Evolutionary conservation across 92 coral and sea anemone species (phyloP), one percentile per base, ranked within the genome.

Genomic region (Umimayanthus chanpuru): DNA sequence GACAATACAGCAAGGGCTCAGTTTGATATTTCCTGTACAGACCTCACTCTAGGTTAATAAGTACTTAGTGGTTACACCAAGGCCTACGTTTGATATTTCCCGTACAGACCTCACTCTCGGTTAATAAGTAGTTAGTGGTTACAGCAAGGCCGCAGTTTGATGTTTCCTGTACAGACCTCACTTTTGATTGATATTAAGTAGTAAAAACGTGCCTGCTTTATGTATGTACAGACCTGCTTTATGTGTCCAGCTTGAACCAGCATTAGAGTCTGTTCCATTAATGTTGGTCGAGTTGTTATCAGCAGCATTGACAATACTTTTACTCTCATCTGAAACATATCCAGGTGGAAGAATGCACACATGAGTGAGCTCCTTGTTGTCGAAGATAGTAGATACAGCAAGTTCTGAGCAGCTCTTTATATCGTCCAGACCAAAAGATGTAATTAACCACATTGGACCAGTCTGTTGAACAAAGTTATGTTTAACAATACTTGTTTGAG

Each of bases 371-470:
- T 83, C 65, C 44, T 70, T 83, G 67, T 43, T 47, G 77, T 83
- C 87, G 28, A 66, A 66, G 56, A 82, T 56, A 66, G 32, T 30
- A 5, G 71, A 80, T 29, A 39, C 38, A n/a, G 20, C 9, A 71
- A 76, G 76, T 21, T 64, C 3, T 30, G 47, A 41, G 71, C 81
- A 50, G 12, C 41, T 87, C 28, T 32, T 0, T n/a, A 47, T n/a
- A 11, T 64, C 28, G 16, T 89, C 92, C 44, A 85, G 81, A 9
- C 94, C 94, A 58, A 81, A 81, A 10, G 96, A 92, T 12, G 87
- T 91, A 70, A 90, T 85, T 44, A 94, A 77, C 90, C 92, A 88
- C 87, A 94, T 18, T 18, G 93, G 88, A 55, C 49, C 58, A 26
- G 36, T 85, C 93, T 91, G 74, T 29, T 43, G 66, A 26, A 6